phyloP scores from a whole-genome alignment of 2,888 invertebrate species.

The Plebejus anna region DNA sequence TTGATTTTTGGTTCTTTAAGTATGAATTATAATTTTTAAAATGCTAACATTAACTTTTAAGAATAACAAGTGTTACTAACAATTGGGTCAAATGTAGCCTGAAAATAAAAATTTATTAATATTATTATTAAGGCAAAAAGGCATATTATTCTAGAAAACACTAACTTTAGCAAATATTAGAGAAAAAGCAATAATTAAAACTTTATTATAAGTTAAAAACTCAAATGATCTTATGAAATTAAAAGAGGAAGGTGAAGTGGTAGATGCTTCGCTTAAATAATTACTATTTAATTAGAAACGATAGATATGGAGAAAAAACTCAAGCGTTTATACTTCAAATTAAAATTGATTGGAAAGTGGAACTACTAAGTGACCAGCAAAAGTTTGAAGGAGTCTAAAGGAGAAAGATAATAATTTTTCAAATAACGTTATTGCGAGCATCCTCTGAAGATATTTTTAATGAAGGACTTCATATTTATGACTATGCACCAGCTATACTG shows the following conservation, averaged over 20 bases:
- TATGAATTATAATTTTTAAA: no score
- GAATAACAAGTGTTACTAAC: no score
- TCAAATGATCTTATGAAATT: constrained; percentile 7
- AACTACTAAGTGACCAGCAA: constrained; percentile 34
- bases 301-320: not conserved
- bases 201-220: not conserved
- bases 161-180: not conserved
- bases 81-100: no score
- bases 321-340: not conserved
- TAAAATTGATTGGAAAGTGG: constrained; percentile 24
- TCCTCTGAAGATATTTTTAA: constrained; percentile 50
- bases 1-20: not conserved
- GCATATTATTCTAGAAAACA: not conserved
- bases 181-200: not conserved
- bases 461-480: constrained; percentile 44
- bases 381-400: constrained; percentile 30
- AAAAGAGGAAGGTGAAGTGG: not conserved
- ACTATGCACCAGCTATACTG: constrained; percentile 13
- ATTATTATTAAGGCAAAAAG: not conserved
- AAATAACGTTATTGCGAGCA: constrained; percentile 52
- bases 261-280: not conserved
- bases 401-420: constrained; percentile 50
- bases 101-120: no score
- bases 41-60: no score
- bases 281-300: not conserved